A percentile compares a stretch with the other conserved stretches of the same genome.
phyloP scores from a whole-genome alignment of 2,888 invertebrate species.

The Idaea dimidiata region DNA sequence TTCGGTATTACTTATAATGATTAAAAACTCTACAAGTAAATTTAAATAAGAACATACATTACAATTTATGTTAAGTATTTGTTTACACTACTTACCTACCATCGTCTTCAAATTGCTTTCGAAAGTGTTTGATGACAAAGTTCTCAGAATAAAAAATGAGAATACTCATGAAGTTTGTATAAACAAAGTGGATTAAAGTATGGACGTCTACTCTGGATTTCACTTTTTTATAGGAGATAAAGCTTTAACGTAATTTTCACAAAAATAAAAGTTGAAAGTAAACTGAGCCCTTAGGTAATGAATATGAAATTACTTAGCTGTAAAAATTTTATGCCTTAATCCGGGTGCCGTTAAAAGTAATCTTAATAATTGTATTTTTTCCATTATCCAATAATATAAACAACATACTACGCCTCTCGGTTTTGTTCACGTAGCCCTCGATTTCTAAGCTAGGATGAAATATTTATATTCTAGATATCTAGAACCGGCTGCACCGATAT shows the following conservation, averaged over 20 bases:
- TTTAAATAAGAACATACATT: neutral
- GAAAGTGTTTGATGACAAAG: constrained; percentile 12
- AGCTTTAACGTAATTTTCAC: constrained; percentile 42
- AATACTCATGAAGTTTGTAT: constrained; percentile 32
- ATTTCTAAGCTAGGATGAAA: too few relatives aligned
- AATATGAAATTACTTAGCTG: constrained; percentile 41
- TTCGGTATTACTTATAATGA: too few relatives aligned
- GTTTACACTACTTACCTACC: neutral
- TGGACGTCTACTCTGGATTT: constrained; percentile 34
- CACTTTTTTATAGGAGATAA: constrained; percentile 39
- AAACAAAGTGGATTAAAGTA: constrained; percentile 36
- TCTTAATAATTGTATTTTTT: constrained; percentile 13
- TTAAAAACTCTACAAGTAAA: too few relatives aligned
- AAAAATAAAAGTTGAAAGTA: constrained; percentile 40
- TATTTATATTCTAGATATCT: too few relatives aligned
- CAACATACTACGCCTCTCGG: constrained; percentile 4
- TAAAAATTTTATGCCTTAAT: constrained; percentile 38
- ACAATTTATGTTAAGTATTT: neutral
- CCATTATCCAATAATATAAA: constrained; percentile 4
- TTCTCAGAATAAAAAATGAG: constrained; percentile 29
- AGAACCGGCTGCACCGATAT: too few relatives aligned
- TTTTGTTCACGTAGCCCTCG: too few relatives aligned
- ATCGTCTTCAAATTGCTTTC: constrained; percentile 9
- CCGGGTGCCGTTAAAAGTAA: constrained; percentile 26
- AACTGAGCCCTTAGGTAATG: constrained; percentile 38